Evolutionary conservation across 2,888 invertebrate species (phyloP), one percentile per base, ranked within the genome.

Genomic region (Caenorhabditis doughertyi): DNA sequence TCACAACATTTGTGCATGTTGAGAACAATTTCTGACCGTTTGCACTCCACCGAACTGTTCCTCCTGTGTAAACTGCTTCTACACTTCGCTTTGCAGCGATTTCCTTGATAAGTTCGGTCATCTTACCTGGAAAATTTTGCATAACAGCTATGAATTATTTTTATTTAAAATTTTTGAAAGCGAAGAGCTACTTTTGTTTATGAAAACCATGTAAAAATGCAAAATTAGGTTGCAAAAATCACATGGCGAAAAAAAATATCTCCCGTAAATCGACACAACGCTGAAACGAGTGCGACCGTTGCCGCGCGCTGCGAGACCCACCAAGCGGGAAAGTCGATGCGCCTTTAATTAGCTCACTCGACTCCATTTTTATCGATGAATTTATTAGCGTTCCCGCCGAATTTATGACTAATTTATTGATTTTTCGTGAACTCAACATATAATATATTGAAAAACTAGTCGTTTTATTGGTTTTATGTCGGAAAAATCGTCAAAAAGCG

Each of bases 1-100:
- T 90, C 35, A 90, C 86, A 0, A 89, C 79, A 81, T 89, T 87
- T 35, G 86, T 82, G 68, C 90, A 90, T 16, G 90, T 87, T 18
- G 89, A 87, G 72, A 88, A 91, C 21, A 90, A 47, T 44, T 76
- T 76, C 44, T 83, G 74, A 16, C 90, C 89, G 67, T 89, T 86
- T 16, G 83, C 73, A 67, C 84, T 89, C 86, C 90, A 87, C 70
- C 70, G 79, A 2, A 89, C 82, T n/a, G 83, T 80, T 42, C 90
- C 90, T n/a, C 90, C 90, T 0, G 89, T 89, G 72, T 74, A 87
- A 53, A 85, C 71, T n/a, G 84, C 84, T 29, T 83, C 85, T n/a
- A 87, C 81, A 49, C 74, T 70, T 29, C 81, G 21, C 39, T 81
- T 84, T 13, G 47, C 51, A 13, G 83, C 83, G 29, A 86, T 77